Percentiles rank a stretch among this genome's conserved stretches.
These are phyloP conservation scores for Enteromius viviparus DNA, from an alignment of 2,797 vertebrate genomes.

Conservation along the genomic window DNA sequence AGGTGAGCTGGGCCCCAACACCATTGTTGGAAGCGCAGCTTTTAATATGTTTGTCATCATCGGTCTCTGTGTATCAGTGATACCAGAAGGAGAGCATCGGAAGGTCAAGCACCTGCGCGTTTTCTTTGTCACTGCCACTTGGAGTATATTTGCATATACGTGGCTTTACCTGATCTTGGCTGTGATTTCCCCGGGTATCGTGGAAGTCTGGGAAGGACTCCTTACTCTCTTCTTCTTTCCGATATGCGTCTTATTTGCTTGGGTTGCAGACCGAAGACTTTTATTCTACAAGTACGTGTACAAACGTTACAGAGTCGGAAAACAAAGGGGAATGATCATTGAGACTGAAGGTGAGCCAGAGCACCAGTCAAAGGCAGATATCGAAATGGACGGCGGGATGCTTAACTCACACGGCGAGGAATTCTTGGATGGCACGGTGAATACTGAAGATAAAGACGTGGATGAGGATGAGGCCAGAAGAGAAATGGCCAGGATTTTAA, in stretches of 20 bases:
- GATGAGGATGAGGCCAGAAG: constrained; percentile 88
- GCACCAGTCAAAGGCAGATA: constrained; percentile 82
- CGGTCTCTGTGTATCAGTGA: constrained; percentile 92
- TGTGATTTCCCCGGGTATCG: constrained; percentile 88
- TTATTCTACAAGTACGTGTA: constrained; percentile 95
- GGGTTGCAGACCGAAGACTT: constrained; percentile 92
- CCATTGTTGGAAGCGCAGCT: constrained; percentile 95
- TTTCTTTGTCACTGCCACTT: constrained; percentile 93
- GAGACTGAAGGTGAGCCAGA: constrained; percentile 91
- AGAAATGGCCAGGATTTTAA: constrained; percentile 89
- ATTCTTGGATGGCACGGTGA: constrained; percentile 80
- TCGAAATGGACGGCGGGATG: constrained; percentile 91
- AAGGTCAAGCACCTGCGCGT: constrained; percentile 94
- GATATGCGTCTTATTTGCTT: constrained; percentile 91
- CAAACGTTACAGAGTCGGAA: constrained; percentile 91
- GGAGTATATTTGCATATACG: constrained; percentile 96
- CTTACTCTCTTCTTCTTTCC: constrained; percentile 97
- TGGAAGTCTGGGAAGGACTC: constrained; percentile 96
- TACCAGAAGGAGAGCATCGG: constrained; percentile 90
- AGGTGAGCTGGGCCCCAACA: constrained; percentile 93
- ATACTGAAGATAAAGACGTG: constrained; percentile 80
- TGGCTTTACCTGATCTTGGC: constrained; percentile 98
- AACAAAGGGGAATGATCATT: constrained; percentile 90
- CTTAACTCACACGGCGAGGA: constrained; percentile 83
- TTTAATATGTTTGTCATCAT: constrained; percentile 99